phyloP scores from a whole-genome alignment of 2,113 vertebrate genomes.

The Malurus alboscapulatus region DNA sequence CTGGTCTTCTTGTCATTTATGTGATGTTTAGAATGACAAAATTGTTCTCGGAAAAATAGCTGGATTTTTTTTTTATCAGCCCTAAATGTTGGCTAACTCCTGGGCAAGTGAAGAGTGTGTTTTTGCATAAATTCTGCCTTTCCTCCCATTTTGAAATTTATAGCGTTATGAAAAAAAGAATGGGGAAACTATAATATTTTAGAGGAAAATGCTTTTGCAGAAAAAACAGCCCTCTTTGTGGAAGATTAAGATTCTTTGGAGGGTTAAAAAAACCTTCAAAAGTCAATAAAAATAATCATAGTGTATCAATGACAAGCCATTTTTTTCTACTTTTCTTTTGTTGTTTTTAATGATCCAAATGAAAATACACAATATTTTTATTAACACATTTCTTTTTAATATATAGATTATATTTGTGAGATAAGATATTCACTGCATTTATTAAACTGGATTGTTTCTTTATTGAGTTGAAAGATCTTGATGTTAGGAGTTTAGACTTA shows the following conservation, averaged over 20 bases:
- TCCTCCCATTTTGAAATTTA: not conserved
- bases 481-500: not conserved
- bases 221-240: accelerated
- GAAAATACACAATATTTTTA: not conserved
- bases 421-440: not conserved
- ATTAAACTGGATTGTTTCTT: not conserved
- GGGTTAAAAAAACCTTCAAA: not conserved
- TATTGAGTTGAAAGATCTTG: not conserved
- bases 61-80: not conserved
- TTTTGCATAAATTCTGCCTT: not conserved
- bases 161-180: not conserved
- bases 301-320: not conserved
- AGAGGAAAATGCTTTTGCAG: not conserved
- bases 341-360: not conserved
- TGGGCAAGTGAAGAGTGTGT: not conserved
- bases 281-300: not conserved
- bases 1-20: not conserved
- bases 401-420: not conserved
- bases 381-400: not conserved
- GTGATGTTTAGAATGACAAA: not conserved
- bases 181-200: not conserved
- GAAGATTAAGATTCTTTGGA: not conserved
- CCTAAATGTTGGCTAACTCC: not conserved
- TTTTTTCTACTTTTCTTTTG: not conserved
- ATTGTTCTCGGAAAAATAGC: not conserved